Evolutionary conservation across 1,140 invertebrate genomes (phyloP).

Genomic region (Campoletis sonorensis): DNA sequence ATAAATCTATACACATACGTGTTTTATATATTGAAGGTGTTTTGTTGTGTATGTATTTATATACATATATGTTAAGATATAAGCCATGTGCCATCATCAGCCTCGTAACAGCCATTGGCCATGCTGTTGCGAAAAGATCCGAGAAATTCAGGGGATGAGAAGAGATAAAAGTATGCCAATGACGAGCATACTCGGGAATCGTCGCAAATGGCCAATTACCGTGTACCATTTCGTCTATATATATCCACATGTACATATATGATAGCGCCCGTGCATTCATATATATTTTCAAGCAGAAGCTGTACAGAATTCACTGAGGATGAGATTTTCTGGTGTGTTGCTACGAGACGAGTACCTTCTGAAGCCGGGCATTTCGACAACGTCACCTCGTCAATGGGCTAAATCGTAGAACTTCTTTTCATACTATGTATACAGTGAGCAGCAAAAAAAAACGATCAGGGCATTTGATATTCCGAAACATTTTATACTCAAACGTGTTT

Average conservation of each 20-base stretch:
- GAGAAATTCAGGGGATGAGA: slow-evolving; percentile 7
- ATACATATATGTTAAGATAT: slow-evolving; percentile 4
- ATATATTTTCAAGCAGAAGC: neutral
- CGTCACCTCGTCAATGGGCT: neutral
- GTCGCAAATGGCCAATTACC: slow-evolving; percentile 30
- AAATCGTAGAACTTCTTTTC: neutral
- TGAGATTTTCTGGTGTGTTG: neutral
- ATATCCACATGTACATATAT: neutral
- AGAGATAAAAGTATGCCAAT: slow-evolving; percentile 27
- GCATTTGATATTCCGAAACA: neutral
- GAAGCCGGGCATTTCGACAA: neutral
- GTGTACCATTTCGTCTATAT: neutral
- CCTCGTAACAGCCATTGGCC: slow-evolving; percentile 16
- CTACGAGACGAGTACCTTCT: neutral
- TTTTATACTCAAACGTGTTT: neutral
- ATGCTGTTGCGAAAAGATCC: neutral
- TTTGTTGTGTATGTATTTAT: neutral
- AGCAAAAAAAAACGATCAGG: neutral
- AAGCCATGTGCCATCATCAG: neutral
- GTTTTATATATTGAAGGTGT: slow-evolving; percentile 7
- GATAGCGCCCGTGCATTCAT: neutral
- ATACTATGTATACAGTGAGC: neutral
- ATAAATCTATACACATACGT: neutral
- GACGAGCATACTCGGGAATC: neutral
- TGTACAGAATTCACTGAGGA: neutral